Evolutionary conservation across 2,113 vertebrate species (phyloP), one percentile per base, ranked within the genome.

Genomic region (Genyomyrus donnyi): DNA sequence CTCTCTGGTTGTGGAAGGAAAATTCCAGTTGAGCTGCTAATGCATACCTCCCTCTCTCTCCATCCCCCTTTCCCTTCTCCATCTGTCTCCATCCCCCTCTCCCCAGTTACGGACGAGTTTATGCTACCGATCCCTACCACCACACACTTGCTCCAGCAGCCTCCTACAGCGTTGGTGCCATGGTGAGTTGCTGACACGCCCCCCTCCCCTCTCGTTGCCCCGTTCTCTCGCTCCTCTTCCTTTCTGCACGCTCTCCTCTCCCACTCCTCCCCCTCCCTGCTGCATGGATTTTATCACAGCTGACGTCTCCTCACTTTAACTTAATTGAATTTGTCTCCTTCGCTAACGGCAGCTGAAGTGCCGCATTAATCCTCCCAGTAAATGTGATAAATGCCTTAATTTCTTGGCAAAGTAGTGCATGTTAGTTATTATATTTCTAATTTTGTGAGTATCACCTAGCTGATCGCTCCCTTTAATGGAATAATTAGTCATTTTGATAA

Each of bases 401-500:
- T 97, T 97, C 96, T 97, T 98, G 97, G 97, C 97, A 97, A 96
- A 96, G 95, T 95, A 96, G 96, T 97, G 96, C 96, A 96, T 97
- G 97, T 97, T 97, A 97, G 97, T 98, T 98, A 97, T 98, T 98
- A 97, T 97, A 97, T 97, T 97, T 97, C 97, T 97, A 97, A 98
- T 97, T 98, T 97, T 97, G 96, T 95, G 96, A 97, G 97, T 97
- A 97, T 97, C 97, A 97, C 97, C 97, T 98, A 97, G 96, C 96
- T 93, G 96, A 95, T 94, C 96, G 95, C 97, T 97, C 95, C 96
- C 95, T 96, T 96, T 98, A 98, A 98, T 98, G 96, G 97, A 98
- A 97, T 98, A 98, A 98, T 98, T 98, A 98, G 96, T 98, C 97
- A 98, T 97, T 97, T 97, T 98, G 97, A 98, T 98, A 97, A 98